Conservation (phyloP, 2,113 vertebrate species). For the Oryzias celebensis region DNA sequence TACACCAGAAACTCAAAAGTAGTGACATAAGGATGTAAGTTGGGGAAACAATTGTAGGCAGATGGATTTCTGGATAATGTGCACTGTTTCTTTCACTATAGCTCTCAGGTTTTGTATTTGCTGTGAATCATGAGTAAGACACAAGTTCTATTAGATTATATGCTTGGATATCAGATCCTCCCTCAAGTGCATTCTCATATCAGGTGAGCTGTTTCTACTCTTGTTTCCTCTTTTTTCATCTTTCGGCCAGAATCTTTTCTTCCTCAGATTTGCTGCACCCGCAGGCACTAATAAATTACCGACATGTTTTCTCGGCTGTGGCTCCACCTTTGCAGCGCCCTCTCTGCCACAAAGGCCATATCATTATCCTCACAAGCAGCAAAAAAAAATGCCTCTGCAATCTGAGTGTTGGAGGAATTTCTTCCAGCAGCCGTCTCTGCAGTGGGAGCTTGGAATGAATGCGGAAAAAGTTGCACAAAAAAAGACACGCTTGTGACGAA, state of each 20-base stretch:
- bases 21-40: no score
- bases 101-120: constrained; percentile 18
- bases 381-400: constrained; percentile 38
- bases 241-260: constrained; percentile 26
- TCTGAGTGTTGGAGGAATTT: constrained; percentile 42
- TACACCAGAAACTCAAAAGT: no score
- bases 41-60: no score
- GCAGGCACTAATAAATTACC: constrained; percentile 62
- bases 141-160: constrained; percentile 32
- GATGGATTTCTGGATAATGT: no score
- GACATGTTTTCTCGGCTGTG: constrained; percentile 48
- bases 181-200: constrained; percentile 40
- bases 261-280: constrained; percentile 32
- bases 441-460: constrained; percentile 6
- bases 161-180: constrained; percentile 33
- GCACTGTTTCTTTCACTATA: background rate
- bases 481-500: constrained; percentile 24
- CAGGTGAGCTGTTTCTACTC: constrained; percentile 26
- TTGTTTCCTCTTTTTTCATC: constrained; percentile 25
- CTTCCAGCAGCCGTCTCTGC: constrained; percentile 28
- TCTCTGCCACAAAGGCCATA: constrained; percentile 53
- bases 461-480: constrained; percentile 28
- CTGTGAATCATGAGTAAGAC: constrained; percentile 21
- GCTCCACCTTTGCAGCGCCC: constrained; percentile 49
- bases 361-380: constrained; percentile 55